phyloP scores from a whole-genome alignment of 1,140 invertebrate species.

The Nomia melanderi region DNA sequence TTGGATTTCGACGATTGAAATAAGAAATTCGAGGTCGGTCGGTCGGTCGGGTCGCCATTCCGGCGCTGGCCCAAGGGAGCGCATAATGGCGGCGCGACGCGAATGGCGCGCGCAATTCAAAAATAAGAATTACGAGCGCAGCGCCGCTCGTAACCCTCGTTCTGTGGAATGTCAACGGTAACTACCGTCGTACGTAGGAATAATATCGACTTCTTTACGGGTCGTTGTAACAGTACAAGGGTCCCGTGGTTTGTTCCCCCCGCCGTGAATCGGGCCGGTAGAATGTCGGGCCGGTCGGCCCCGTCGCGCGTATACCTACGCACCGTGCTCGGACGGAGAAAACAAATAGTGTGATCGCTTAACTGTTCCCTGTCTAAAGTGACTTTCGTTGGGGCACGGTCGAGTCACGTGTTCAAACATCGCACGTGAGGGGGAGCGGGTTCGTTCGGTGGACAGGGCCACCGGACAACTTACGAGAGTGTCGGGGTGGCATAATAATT shows the following conservation, averaged over 20 bases:
- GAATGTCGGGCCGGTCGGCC: conserved; percentile 37
- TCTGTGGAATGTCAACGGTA: conserved; percentile 59
- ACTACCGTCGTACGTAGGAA: conserved; percentile 58
- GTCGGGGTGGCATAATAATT: neutral
- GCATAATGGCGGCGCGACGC: no score
- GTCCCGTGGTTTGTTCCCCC: conserved; percentile 38
- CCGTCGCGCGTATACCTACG: conserved; percentile 41
- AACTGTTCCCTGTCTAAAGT: conserved; percentile 54
- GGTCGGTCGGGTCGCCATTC: no score
- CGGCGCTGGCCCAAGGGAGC: no score
- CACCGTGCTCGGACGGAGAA: conserved; percentile 59
- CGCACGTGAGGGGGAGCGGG: conserved; percentile 36
- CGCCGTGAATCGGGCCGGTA: conserved; percentile 44
- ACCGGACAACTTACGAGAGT: conserved; percentile 18
- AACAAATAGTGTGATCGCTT: conserved; percentile 63
- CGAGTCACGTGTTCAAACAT: conserved; percentile 63
- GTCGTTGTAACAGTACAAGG: conserved; percentile 53
- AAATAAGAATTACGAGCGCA: conserved; percentile 42
- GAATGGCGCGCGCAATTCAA: no score
- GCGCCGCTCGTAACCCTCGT: conserved; percentile 39
- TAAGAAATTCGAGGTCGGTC: no score
- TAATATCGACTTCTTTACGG: conserved; percentile 62
- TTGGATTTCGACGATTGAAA: no score
- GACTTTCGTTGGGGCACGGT: conserved; percentile 42
- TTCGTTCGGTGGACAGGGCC: conserved; percentile 16